Percentiles rank a stretch among this genome's conserved stretches.
phyloP scores from a whole-genome alignment of 2,888 invertebrate species.

The Phania funesta region DNA sequence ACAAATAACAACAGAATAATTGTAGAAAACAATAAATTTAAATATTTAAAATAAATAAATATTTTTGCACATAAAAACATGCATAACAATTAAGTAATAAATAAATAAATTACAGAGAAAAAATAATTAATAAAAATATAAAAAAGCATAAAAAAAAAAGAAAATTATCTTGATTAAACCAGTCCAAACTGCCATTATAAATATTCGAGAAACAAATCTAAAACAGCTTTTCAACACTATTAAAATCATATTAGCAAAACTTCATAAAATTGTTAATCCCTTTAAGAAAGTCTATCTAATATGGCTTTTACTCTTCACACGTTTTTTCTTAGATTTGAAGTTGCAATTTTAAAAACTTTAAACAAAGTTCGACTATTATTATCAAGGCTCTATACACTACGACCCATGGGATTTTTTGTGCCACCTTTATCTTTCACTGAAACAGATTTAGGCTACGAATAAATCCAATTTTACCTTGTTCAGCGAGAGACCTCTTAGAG shows the following conservation, averaged over 20 bases:
- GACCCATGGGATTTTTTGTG: too few relatives aligned
- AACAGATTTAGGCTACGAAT: too few relatives aligned
- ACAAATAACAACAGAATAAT: constrained; percentile 69
- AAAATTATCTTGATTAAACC: constrained; percentile 26
- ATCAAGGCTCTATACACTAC: too few relatives aligned
- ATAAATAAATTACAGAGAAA: background rate
- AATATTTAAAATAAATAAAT: constrained; percentile 38
- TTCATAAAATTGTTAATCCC: too few relatives aligned
- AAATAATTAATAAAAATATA: constrained; percentile 4
- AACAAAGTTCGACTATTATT: too few relatives aligned
- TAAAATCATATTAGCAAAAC: constrained; percentile 1
- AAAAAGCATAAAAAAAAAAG: constrained; percentile 18
- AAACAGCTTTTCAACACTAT: constrained; percentile 19
- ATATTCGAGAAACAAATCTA: background rate
- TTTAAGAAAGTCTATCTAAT: too few relatives aligned
- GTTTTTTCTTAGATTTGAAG: too few relatives aligned
- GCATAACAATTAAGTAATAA: constrained; percentile 30
- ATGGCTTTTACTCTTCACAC: too few relatives aligned
- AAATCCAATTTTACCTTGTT: too few relatives aligned
- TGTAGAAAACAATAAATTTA: constrained; percentile 53
- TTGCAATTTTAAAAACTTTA: too few relatives aligned
- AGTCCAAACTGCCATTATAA: constrained; percentile 58
- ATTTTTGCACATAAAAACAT: constrained; percentile 62
- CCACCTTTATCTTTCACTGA: too few relatives aligned
- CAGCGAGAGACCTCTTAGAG: too few relatives aligned